Conservation (phyloP, 2,113 vertebrate genomes). For the Myrmophylax atrothorax region DNA sequence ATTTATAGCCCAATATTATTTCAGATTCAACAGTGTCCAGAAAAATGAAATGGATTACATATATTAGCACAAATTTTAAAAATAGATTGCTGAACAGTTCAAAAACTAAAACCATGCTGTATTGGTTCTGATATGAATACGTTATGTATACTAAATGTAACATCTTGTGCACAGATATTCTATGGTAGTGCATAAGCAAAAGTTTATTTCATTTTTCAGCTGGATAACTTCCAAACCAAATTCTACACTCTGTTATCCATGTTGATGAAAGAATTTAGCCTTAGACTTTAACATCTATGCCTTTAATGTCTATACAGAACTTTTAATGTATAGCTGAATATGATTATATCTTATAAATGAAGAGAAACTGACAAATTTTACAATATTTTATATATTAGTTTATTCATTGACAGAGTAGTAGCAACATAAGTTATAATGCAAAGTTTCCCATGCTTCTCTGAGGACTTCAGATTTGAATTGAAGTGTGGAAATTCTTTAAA, state of each 20-base stretch:
- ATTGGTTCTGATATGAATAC: background rate
- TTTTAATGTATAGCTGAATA: background rate
- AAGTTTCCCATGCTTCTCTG: conserved; percentile 18
- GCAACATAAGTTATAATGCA: background rate
- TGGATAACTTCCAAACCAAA: background rate
- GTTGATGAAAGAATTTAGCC: background rate
- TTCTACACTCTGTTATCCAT: background rate
- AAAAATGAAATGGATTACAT: background rate
- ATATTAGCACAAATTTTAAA: background rate
- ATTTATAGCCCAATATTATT: background rate
- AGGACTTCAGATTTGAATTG: conserved; percentile 24
- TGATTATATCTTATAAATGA: conserved; percentile 20
- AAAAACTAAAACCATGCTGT: background rate
- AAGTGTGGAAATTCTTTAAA: conserved; percentile 32
- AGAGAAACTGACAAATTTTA: conserved; percentile 15
- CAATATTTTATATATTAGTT: conserved; percentile 47
- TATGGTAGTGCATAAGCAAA: background rate
- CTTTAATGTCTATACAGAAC: background rate
- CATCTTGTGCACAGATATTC: background rate
- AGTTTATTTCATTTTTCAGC: background rate
- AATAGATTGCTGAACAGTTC: background rate
- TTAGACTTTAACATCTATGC: background rate
- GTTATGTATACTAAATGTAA: background rate
- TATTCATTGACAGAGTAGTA: conserved; percentile 10
- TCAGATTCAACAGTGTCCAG: background rate